Percentiles rank a stretch among this genome's conserved stretches.
These are phyloP conservation scores for Athalia rosae DNA, from an alignment of 2,888 invertebrate genomes.

Conservation along the genomic window DNA sequence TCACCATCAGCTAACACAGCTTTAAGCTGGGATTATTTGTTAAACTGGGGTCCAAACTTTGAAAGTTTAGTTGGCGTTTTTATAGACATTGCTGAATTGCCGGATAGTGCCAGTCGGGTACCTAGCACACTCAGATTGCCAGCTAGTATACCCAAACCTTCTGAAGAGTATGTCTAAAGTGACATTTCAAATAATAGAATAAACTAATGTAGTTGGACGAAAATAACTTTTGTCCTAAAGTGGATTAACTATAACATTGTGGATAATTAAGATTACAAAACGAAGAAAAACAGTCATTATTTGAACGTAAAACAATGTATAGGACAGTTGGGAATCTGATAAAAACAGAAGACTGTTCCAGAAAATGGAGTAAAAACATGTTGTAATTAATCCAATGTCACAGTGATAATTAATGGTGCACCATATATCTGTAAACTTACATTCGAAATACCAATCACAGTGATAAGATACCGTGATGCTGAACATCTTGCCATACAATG, in stretches of 20 bases:
- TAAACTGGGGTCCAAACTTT: conserved; percentile 98
- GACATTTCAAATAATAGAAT: background rate
- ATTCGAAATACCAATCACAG: conserved; percentile 35
- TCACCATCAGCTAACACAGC: conserved; percentile 83
- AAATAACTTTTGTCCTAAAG: background rate
- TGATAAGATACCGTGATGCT: conserved; percentile 41
- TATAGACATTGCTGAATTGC: conserved; percentile 96
- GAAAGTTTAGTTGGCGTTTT: conserved; percentile 96
- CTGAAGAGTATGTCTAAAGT: conserved; percentile 89
- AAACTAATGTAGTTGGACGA: conserved; percentile 7
- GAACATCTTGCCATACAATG: conserved; percentile 57
- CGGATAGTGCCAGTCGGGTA: conserved; percentile 83
- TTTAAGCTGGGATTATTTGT: conserved; percentile 93
- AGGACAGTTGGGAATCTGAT: conserved; percentile 15
- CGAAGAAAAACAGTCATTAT: conserved; percentile 33
- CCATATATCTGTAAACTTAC: conserved; percentile 14
- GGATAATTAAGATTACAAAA: background rate
- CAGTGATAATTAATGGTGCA: conserved; percentile 38
- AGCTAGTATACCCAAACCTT: conserved; percentile 87
- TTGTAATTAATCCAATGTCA: conserved; percentile 27
- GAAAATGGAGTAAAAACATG: conserved; percentile 26
- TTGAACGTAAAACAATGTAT: conserved; percentile 15
- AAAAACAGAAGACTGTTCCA: background rate
- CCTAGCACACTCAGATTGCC: conserved; percentile 85
- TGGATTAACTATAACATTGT: background rate